A percentile compares a stretch with the other conserved stretches of the same genome.
phyloP scores from a whole-genome alignment of 2,888 invertebrate species.

The Rhyacophila evoluta region DNA sequence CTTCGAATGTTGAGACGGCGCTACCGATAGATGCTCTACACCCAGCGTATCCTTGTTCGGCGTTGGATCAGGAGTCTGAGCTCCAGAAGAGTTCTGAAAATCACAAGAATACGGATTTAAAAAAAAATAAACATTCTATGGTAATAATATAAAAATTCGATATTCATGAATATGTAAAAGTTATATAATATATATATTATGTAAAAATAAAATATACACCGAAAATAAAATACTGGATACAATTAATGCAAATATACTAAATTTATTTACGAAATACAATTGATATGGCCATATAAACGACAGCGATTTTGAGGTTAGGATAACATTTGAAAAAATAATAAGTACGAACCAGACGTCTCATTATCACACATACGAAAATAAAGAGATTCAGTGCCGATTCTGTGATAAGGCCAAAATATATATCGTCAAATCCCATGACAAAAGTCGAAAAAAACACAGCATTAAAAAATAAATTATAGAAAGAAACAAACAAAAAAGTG shows the following conservation, averaged over 20 bases:
- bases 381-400: not conserved
- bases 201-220: too few relatives aligned
- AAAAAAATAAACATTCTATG: too few relatives aligned
- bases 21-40: constrained; percentile 22
- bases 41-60: constrained; percentile 38
- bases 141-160: too few relatives aligned
- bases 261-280: not conserved
- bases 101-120: not conserved
- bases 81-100: constrained; percentile 50
- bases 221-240: too few relatives aligned
- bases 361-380: not conserved
- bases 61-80: constrained; percentile 36
- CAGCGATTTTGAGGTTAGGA: too few relatives aligned
- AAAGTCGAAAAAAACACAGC: not conserved
- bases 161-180: too few relatives aligned
- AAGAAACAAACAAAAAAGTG: not conserved
- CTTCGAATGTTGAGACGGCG: constrained; percentile 32
- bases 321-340: not conserved
- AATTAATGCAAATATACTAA: too few relatives aligned
- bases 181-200: too few relatives aligned
- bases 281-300: too few relatives aligned
- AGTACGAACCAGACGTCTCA: not conserved
- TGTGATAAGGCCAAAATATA: not conserved
- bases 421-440: not conserved
- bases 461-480: not conserved